Base-by-base conservation (phyloP, 2,113 vertebrate genomes). In the Rhynchopsitta pachyrhyncha region DNA sequence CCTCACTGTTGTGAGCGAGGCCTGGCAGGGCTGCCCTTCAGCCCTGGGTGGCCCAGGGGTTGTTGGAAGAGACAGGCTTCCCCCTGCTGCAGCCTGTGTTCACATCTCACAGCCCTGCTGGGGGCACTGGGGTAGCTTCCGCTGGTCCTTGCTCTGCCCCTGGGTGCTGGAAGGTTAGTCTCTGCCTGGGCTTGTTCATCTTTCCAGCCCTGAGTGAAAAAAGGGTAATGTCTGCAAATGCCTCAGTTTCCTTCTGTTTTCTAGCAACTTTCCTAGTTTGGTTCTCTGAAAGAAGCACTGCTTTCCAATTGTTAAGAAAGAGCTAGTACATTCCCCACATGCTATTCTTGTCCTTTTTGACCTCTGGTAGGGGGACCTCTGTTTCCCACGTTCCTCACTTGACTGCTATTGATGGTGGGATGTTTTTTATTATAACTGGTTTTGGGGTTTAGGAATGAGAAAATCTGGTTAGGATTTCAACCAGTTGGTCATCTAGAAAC, bases 11-110 rank as follows among this genome's bases (percentile, higher is more conserved):
- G 0, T 11, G 50, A 49, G 18, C 1, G 0, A 62, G 27, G n/a
- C 12, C 1, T 0, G 0, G 7, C 22, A 1, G 3, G 14, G 42
- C 19, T 0, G 7, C 57, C 16, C 8, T 4, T 5, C 2, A 1
- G 33, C 29, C 22, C 28, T 3, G 5, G 2, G 3, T 29, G 27
- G 13, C 11, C 6, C 0, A 2, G 50, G 10, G 5, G 12, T 6
- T 0, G 2, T 24, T 29, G n/a, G 4, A 44, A 66, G 41, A 66
- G 41, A 66, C 33, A 19, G 23, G 5, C 2, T 17, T 24, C 17
- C 29, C 41, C 77, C 0, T 0, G 23, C 37, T 33, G 35, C 9
- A 6, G n/a, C 8, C 27, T 17, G 27, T 39, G 16, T 25, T 46
- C 2, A 1, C 17, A 1, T 2, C 46, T 77, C 9, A 1, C 7